Evolutionary conservation across 2,888 invertebrate genomes (phyloP).

Genomic region (Machimus atricapillus): DNA sequence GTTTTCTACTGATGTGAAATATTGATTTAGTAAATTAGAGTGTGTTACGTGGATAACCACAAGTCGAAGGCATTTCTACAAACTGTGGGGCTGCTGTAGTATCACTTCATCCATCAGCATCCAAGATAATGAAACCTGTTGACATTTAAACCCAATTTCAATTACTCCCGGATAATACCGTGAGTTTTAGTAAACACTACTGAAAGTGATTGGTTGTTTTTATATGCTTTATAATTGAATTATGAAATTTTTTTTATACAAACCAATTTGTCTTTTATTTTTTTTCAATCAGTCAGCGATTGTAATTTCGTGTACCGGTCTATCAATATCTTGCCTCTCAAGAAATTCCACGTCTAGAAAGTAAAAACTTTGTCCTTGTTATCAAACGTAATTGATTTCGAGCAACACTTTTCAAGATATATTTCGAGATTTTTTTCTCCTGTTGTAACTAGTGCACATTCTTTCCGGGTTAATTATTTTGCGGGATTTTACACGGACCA

Average conservation of each 20-base stretch:
- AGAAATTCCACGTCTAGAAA: conserved; percentile 6
- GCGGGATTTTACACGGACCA: neutral
- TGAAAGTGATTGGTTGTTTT: conserved; percentile 4
- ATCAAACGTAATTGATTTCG: neutral
- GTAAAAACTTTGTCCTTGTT: conserved; percentile 4
- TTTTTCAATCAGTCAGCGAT: neutral
- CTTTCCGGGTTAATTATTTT: neutral
- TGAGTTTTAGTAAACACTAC: conserved; percentile 6
- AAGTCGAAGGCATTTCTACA: neutral
- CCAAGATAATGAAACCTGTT: neutral
- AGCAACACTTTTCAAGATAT: neutral
- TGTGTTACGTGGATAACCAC: neutral
- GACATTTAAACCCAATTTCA: conserved; percentile 8
- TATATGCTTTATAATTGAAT: neutral
- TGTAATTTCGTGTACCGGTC: neutral
- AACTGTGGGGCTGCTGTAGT: neutral
- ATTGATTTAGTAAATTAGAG: conserved; percentile 2
- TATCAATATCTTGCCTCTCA: neutral
- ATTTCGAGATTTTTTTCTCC: neutral
- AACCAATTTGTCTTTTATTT: neutral
- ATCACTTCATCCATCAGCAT: neutral
- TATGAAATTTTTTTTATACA: neutral
- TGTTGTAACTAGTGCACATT: neutral
- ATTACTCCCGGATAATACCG: neutral
- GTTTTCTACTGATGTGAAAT: neutral